phyloP scores from a whole-genome alignment of 2,797 vertebrate species.

The Merluccius polli region DNA sequence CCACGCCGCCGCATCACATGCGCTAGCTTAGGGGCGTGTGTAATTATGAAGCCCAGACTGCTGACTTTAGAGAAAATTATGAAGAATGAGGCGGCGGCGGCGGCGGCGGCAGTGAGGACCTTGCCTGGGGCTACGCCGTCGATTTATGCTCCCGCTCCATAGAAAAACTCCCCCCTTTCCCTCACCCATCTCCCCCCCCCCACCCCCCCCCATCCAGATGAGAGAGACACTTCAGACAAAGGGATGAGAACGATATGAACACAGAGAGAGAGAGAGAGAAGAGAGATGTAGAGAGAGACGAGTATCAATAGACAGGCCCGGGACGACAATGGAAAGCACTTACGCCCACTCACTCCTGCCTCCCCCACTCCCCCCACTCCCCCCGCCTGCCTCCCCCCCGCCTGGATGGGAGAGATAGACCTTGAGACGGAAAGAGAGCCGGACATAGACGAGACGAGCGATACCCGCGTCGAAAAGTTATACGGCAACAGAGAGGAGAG shows the following conservation, averaged over 20 bases:
- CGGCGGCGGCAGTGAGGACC: not conserved
- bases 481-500: not conserved
- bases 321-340: not conserved
- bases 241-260: too few species aligned
- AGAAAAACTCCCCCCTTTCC: too few species aligned
- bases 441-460: not conserved
- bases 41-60: conserved; percentile 1
- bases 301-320: not conserved
- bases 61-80: conserved; percentile 6
- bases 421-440: not conserved
- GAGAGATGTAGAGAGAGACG: not conserved
- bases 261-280: too few species aligned
- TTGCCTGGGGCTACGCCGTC: not conserved
- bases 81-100: not conserved
- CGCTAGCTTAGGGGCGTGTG: not conserved
- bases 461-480: not conserved
- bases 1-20: not conserved
- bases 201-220: not conserved
- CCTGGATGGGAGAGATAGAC: not conserved
- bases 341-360: not conserved
- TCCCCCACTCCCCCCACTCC: not conserved
- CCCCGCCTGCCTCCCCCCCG: not conserved
- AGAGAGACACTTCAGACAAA: not conserved
- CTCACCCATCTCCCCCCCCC: not conserved
- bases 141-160: not conserved